Conservation (phyloP, 2,113 vertebrate genomes). For the Oreamnos americanus region DNA sequence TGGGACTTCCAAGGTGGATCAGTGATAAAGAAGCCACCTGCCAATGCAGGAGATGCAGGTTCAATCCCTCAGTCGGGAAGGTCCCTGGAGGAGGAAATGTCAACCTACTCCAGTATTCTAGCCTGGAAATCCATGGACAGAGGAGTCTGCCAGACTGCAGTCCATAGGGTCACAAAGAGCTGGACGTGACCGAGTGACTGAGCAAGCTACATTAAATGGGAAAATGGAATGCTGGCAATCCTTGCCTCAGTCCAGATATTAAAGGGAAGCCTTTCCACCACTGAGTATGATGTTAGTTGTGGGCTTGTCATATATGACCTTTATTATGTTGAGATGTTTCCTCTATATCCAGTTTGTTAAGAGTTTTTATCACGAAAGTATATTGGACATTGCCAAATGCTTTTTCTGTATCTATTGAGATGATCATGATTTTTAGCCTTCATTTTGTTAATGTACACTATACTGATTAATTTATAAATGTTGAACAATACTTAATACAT, state of each 20-base stretch:
- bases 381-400: not conserved
- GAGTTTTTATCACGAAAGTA: not conserved
- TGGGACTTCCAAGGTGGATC: not conserved
- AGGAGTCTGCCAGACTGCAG: not conserved
- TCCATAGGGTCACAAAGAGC: not conserved
- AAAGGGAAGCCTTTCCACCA: not conserved
- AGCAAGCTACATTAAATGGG: not conserved
- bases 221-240: not conserved
- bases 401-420: not conserved
- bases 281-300: not conserved
- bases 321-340: not conserved
- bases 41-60: not conserved
- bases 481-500: not conserved
- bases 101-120: not conserved
- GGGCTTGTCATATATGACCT: not conserved
- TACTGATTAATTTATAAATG: not conserved
- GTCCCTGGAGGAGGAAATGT: not conserved
- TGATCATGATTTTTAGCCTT: not conserved
- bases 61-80: not conserved
- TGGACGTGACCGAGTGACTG: rapidly evolving
- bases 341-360: not conserved
- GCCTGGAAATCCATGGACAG: not conserved
- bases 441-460: not conserved
- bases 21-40: not conserved
- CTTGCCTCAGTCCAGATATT: not conserved